phyloP scores from a whole-genome alignment of 2,113 vertebrate species.

The Tor tambroides region DNA sequence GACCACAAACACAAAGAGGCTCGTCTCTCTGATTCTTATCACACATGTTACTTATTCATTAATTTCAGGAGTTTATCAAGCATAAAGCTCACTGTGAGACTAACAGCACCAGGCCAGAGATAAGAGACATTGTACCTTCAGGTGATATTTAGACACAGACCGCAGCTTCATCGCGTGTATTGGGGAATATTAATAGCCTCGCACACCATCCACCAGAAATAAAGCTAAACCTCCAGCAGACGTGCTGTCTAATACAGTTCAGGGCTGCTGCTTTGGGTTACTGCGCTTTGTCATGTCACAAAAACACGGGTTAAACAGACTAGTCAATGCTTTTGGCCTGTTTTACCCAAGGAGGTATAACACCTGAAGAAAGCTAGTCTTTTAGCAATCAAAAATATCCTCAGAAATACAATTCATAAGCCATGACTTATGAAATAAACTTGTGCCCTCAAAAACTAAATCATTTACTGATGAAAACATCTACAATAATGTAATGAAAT shows the following conservation, averaged over 20 bases:
- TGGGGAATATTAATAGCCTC: constrained; percentile 33
- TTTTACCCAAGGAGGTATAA: neutral
- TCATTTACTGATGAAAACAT: no score
- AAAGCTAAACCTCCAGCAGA: neutral
- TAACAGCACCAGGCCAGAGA: constrained; percentile 58
- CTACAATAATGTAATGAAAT: no score
- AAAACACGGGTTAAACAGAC: neutral
- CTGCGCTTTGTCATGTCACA: neutral
- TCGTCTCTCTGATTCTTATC: constrained; percentile 72
- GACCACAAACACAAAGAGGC: constrained; percentile 58
- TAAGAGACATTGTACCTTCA: constrained; percentile 73
- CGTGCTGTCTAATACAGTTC: neutral
- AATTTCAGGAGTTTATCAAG: constrained; percentile 81
- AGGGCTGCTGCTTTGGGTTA: neutral
- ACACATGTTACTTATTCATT: constrained; percentile 77
- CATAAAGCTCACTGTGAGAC: constrained; percentile 47
- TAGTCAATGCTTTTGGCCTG: neutral
- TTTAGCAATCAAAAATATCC: no score
- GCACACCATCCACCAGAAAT: neutral
- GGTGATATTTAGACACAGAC: constrained; percentile 74
- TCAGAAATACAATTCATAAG: no score
- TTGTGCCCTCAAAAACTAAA: no score
- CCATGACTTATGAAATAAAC: no score
- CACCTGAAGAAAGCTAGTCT: neutral
- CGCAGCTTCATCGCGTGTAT: constrained; percentile 52